Evolutionary conservation across 2,113 vertebrate species (phyloP).

Genomic region (Fukomys damarensis): DNA sequence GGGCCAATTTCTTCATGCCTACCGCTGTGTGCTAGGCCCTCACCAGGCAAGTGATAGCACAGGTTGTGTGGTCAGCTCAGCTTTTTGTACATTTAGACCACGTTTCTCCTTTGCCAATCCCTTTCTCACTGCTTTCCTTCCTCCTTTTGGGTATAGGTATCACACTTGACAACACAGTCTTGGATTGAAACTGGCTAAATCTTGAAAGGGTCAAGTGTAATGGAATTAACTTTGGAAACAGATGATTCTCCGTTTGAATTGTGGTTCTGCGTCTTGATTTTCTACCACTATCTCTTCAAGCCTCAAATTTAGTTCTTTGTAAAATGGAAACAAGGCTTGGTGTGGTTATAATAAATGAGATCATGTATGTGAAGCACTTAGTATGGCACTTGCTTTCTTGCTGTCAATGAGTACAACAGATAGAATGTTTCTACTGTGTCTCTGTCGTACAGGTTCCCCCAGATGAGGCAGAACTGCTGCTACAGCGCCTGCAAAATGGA

Average conservation of each 20-base stretch:
- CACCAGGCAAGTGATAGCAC: conserved; percentile 87
- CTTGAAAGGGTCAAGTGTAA: neutral
- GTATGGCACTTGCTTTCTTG: neutral
- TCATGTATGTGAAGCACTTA: neutral
- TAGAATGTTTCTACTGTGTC: conserved; percentile 25
- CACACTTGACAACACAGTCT: neutral
- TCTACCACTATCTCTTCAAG: neutral
- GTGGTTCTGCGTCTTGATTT: neutral
- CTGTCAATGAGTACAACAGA: neutral
- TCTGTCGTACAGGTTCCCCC: conserved; percentile 59
- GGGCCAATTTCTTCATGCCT: conserved; percentile 90
- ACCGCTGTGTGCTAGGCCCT: conserved; percentile 90
- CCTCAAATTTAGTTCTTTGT: neutral
- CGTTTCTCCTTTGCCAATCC: neutral
- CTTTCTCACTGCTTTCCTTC: neutral
- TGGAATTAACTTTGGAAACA: conserved; percentile 17
- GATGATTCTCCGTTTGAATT: neutral
- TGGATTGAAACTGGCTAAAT: conserved; percentile 22
- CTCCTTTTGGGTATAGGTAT: neutral
- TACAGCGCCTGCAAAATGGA: conserved; percentile 84
- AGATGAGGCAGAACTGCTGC: conserved; percentile 81
- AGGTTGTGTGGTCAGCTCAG: neutral
- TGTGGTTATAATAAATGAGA: neutral
- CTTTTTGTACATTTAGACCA: neutral
- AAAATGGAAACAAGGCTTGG: neutral